phyloP scores from a whole-genome alignment of 2,113 vertebrate genomes.

The Aptenodytes forsteri region DNA sequence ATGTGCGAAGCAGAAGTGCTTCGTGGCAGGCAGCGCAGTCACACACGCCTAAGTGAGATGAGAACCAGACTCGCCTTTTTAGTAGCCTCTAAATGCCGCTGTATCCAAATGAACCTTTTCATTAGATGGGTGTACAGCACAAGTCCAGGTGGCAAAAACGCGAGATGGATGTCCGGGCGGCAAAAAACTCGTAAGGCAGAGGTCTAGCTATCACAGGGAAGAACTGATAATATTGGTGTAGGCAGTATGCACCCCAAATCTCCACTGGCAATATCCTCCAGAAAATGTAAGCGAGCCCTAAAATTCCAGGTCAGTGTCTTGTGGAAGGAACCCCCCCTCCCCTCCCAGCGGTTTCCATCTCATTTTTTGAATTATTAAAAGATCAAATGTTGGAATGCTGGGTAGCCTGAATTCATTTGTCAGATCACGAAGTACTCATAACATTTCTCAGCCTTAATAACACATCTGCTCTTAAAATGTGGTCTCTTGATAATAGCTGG shows the following conservation, averaged over 20 bases:
- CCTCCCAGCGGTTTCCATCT: constrained; percentile 49
- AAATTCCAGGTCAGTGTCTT: constrained; percentile 13
- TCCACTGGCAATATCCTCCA: not conserved
- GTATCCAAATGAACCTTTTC: not conserved
- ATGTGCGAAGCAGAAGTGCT: not conserved
- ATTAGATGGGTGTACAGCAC: not conserved
- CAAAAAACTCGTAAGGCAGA: not conserved
- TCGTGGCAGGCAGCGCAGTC: not conserved
- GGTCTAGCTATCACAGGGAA: not conserved
- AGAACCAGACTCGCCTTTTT: not conserved
- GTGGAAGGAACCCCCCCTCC: not conserved
- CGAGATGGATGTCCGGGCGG: not conserved
- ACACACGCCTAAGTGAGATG: not conserved
- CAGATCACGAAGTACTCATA: constrained; percentile 86
- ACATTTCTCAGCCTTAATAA: constrained; percentile 86
- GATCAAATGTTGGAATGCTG: constrained; percentile 79
- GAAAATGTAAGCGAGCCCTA: not conserved
- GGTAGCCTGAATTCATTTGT: constrained; percentile 81
- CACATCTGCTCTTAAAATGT: constrained; percentile 87
- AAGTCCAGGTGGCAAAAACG: not conserved
- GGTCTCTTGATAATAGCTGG: constrained; percentile 85
- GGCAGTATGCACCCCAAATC: not conserved
- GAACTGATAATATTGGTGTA: not conserved
- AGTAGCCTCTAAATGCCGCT: not conserved
- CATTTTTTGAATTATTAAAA: constrained; percentile 75